Percentiles rank a stretch among this genome's conserved stretches.
phyloP scores from a whole-genome alignment of 2,888 invertebrate genomes.

The Platycheirus albimanus region DNA sequence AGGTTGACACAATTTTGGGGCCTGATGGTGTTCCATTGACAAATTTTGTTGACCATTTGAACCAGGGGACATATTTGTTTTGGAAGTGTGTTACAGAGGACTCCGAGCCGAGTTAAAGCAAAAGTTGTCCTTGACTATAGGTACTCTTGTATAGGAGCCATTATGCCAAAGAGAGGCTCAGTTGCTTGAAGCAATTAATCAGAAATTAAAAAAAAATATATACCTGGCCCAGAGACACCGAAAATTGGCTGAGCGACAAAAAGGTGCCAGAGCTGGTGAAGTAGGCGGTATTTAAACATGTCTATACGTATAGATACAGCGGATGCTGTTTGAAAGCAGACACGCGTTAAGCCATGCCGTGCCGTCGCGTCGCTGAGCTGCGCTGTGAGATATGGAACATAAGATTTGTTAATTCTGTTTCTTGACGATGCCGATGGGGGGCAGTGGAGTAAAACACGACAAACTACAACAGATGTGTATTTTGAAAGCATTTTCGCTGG shows the following conservation, averaged over 20 bases:
- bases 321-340: conserved; percentile 62
- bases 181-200: conserved; percentile 58
- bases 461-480: conserved; percentile 43
- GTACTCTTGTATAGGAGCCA: not conserved
- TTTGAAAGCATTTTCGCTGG: conserved; percentile 44
- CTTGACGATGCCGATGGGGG: not conserved
- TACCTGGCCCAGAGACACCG: conserved; percentile 27
- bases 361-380: conserved; percentile 42
- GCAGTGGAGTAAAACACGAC: conserved; percentile 16
- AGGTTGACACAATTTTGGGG: conserved; percentile 59
- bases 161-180: conserved; percentile 17
- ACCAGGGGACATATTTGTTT: conserved; percentile 14
- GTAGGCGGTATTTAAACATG: conserved; percentile 24
- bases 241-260: conserved; percentile 50
- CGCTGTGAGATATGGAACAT: conserved; percentile 46
- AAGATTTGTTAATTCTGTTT: conserved; percentile 32
- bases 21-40: conserved; percentile 36
- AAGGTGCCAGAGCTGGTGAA: conserved; percentile 36
- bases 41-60: conserved; percentile 53
- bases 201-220: conserved; percentile 60
- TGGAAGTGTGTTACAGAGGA: conserved; percentile 31
- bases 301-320: conserved; percentile 5
- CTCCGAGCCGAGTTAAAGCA: conserved; percentile 2
- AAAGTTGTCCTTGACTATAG: conserved; percentile 59
- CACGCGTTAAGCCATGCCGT: conserved; percentile 52